These are phyloP conservation scores for Echiichthys vipera DNA, from an alignment of 2,797 vertebrate genomes.

Conservation along the genomic window DNA sequence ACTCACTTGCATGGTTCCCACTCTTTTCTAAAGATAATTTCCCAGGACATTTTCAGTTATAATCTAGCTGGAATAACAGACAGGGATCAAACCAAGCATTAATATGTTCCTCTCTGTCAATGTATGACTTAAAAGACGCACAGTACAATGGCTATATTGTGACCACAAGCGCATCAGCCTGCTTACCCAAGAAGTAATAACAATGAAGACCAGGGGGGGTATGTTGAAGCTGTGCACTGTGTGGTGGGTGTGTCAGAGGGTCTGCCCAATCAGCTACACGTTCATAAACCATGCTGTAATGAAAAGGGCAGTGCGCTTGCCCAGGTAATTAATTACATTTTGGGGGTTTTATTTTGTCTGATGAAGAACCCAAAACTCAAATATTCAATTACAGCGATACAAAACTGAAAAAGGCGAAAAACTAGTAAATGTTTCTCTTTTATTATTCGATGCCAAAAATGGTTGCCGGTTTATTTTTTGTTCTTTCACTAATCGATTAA, in stretches of 20 bases:
- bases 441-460: not conserved
- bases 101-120: not conserved
- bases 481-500: not conserved
- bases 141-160: not conserved
- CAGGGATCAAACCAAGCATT: not conserved
- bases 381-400: not conserved
- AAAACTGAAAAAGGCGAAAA: not conserved
- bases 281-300: no score
- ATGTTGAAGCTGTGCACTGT: no score
- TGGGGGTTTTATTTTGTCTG: not conserved
- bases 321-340: no score
- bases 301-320: no score
- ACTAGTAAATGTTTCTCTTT: not conserved
- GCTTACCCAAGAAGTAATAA: constrained; percentile 23
- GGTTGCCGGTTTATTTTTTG: not conserved
- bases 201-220: not conserved
- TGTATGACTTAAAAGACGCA: not conserved
- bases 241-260: no score
- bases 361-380: not conserved
- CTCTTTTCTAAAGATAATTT: not conserved
- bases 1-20: not conserved
- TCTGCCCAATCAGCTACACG: no score
- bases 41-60: not conserved
- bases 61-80: not conserved
- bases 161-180: constrained; percentile 23